Base-by-base conservation (phyloP, 2,888 invertebrate species). In the Papilio demoleus region DNA sequence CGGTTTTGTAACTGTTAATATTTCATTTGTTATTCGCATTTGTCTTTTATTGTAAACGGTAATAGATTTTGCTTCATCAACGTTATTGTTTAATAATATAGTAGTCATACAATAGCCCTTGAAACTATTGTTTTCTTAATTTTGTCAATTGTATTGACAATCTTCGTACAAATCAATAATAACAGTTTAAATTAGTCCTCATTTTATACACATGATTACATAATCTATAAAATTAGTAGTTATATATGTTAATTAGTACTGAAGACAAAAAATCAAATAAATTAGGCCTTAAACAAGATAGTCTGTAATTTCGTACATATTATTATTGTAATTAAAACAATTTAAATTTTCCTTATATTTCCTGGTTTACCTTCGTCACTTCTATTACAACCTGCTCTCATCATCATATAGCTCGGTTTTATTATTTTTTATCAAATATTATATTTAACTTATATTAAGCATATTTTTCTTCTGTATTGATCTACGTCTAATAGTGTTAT, bases 11-110 rank as follows among this genome's bases (percentile, higher is more conserved):
- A 50, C 61, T 56, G 31, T 42, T 31, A 42, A 17, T 62, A 67
- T 3, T 53, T 61, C 22, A 62, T 62, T 36, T 14, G 19, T 36
- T 59, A 58, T 36, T 36, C 40, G 60, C 38, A 24, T 27, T 60
- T 40, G 27, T 58, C 31, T 58, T 56, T 45, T 22, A 24, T 63
- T 27, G 24, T 64, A 27, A 64, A 27, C 11, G n/a, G 22, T 59
- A 34, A 45, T 24, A 12, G 34, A 65, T 42, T 56, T 31, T 27
- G 27, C 27, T 27, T 50, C 50, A 27, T 27, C 50, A 27, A n/a
- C 24, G 50, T 50, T 19, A 50, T 27, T 50, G 50, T 50, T 27
- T 50, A 50, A 50, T 50, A 50, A 27, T 47, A 47, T n/a, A 50
- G 27, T 50, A 27, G 14, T 9, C 27, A 27, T 27, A 53, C 53